Base-by-base conservation (phyloP, 53 echinoderm and acorn worm genomes). In the Patiria pectinifera region DNA sequence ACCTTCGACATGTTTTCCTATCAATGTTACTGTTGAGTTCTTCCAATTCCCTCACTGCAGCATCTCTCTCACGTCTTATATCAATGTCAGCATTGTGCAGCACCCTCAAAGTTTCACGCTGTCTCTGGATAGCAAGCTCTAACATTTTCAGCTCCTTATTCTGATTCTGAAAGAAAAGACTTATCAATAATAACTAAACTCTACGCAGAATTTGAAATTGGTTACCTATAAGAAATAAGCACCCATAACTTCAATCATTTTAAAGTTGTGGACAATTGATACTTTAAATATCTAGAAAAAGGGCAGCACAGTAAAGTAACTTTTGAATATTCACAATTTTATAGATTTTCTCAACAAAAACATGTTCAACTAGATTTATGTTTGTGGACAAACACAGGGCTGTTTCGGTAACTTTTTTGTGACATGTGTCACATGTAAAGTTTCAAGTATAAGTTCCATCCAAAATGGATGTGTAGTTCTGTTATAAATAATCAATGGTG, bases 81-180 rank as follows among this genome's bases (percentile, higher is more conserved):
- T 92, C 94, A 2, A 74, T 45, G 69, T 95, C 95, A 48, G 95
- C 93, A 35, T 93, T 83, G 69, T 92, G 93, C 74, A 98, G 78
- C 59, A 76, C 79, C 84, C 88, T 94, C 86, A 98, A 80, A 4
- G 90, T 92, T 6, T 85, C 93, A 18, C 92, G 87, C 83, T 94
- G 95, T 21, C 89, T 92, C 85, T 93, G 86, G 1, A 98, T 92
- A 11, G 95, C 98, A 48, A 94, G 47, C 82, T 98, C 96, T 18
- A 98, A 71, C 0, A 87, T 95, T 49, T 98, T 93, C 22, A 98
- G 93, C 75, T 98, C 96, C 61, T 92, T 93, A 46, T 83, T 89
- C 62, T 76, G 74, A 35, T 87, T 47, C 87, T 87, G 76, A 35
- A 35, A 35, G 35, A 0, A 35, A 35, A 35, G 35, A 35, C 35